A percentile compares a stretch with the other conserved stretches of the same genome.
Evolutionary conservation across 2,113 vertebrate genomes (phyloP).

Genomic region (Proterorhinus semilunaris): DNA sequence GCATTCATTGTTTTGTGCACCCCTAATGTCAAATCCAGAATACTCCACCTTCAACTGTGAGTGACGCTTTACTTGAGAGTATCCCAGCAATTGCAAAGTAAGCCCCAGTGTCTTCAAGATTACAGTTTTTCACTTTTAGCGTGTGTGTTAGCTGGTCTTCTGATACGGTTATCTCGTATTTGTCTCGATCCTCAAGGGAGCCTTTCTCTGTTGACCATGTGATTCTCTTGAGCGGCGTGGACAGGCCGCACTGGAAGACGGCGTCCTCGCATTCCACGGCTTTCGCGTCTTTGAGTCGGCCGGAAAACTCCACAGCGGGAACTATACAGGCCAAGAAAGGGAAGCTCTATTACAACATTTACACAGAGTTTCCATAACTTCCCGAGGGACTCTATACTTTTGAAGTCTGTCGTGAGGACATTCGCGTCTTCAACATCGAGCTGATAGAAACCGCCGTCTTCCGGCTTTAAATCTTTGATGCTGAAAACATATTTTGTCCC

Average conservation of each 20-base stretch:
- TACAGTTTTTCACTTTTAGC: slow-evolving; percentile 74
- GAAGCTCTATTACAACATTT: background rate
- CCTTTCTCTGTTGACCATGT: slow-evolving; percentile 77
- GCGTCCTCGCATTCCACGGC: slow-evolving; percentile 73
- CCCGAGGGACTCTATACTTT: slow-evolving; percentile 57
- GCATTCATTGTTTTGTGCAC: too few species aligned
- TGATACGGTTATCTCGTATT: slow-evolving; percentile 76
- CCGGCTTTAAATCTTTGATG: slow-evolving; percentile 76
- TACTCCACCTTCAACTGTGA: slow-evolving; percentile 81
- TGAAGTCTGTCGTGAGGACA: slow-evolving; percentile 82
- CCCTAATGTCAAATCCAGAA: background rate
- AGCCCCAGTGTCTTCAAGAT: slow-evolving; percentile 74
- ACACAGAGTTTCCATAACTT: background rate
- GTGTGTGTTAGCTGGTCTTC: slow-evolving; percentile 82
- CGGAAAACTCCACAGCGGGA: slow-evolving; percentile 74
- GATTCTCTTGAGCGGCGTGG: slow-evolving; percentile 70
- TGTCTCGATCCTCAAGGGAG: slow-evolving; percentile 69
- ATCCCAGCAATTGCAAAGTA: slow-evolving; percentile 79
- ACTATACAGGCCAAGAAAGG: slow-evolving; percentile 62
- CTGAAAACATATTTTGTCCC: slow-evolving; percentile 82
- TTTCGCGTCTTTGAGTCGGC: slow-evolving; percentile 63
- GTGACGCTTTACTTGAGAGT: slow-evolving; percentile 77
- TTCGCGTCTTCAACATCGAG: slow-evolving; percentile 82
- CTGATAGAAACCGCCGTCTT: slow-evolving; percentile 89
- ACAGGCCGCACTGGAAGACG: slow-evolving; percentile 79